A percentile compares a stretch with the other conserved stretches of the same genome.
Conservation (phyloP, 2,113 vertebrate species). For the Erythrocercus mccallii region DNA sequence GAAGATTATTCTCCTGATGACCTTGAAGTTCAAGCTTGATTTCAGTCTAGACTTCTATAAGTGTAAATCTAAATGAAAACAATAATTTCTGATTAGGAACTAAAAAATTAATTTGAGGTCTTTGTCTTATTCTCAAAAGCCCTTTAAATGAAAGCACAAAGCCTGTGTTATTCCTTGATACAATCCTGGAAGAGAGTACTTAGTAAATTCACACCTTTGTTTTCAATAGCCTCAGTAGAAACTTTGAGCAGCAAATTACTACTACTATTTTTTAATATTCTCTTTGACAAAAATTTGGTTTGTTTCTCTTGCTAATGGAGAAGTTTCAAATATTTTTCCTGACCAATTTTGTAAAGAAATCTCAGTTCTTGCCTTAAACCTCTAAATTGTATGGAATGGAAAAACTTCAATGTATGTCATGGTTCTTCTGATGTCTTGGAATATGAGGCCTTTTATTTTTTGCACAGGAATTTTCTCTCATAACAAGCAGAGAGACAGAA, state of each 20-base stretch:
- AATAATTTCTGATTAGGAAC: not conserved
- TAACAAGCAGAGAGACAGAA: not conserved
- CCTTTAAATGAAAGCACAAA: not conserved
- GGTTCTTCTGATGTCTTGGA: not conserved
- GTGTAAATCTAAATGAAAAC: not conserved
- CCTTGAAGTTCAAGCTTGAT: not conserved
- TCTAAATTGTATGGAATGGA: not conserved
- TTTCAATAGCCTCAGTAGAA: not conserved
- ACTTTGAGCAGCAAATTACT: not conserved
- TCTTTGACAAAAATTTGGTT: not conserved
- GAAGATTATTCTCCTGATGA: not conserved
- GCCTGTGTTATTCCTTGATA: not conserved
- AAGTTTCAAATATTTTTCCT: not conserved
- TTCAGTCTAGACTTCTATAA: not conserved
- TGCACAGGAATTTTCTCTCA: not conserved
- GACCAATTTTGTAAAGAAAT: not conserved
- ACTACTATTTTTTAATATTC: not conserved
- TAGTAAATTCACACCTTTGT: not conserved
- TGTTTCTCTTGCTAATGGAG: not conserved
- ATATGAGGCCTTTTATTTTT: not conserved
- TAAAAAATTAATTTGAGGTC: not conserved
- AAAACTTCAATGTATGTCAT: not conserved
- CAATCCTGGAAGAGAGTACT: not conserved
- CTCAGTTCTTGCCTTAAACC: not conserved
- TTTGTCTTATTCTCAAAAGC: not conserved